phyloP scores from a whole-genome alignment of 30 jellyfish, hydroid and myxozoan genomes.

The Rhopilema esculentum region DNA sequence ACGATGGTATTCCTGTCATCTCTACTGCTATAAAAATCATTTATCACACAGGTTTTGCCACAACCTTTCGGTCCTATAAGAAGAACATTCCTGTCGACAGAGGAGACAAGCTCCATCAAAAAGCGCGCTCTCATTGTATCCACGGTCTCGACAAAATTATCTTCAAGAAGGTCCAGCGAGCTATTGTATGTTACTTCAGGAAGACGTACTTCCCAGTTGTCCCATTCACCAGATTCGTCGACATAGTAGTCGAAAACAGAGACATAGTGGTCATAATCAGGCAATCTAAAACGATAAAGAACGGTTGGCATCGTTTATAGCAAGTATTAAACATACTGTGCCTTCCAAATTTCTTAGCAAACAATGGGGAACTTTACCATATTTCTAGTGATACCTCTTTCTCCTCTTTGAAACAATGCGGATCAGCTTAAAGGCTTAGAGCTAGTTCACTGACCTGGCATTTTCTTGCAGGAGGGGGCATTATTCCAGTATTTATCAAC shows the following conservation, averaged over 20 bases:
- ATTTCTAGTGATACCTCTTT: background rate
- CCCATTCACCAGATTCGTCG: slow-evolving; percentile 97
- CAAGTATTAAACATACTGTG: background rate
- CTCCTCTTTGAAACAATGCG: no score
- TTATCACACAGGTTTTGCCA: slow-evolving; percentile 80
- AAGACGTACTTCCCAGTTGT: slow-evolving; percentile 86
- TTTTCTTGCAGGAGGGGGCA: no score
- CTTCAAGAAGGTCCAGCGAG: slow-evolving; percentile 73
- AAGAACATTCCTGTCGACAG: slow-evolving; percentile 65
- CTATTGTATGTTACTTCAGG: slow-evolving; percentile 72
- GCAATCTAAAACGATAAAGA: slow-evolving; percentile 55
- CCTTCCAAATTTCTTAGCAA: background rate
- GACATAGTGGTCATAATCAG: slow-evolving; percentile 84
- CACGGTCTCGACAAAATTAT: slow-evolving; percentile 76
- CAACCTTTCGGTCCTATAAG: slow-evolving; percentile 80
- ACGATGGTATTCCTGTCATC: slow-evolving; percentile 51
- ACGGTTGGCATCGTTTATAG: background rate
- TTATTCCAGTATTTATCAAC: no score
- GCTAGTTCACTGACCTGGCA: no score
- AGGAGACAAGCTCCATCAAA: slow-evolving; percentile 77
- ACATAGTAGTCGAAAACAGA: slow-evolving; percentile 89
- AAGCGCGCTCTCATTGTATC: slow-evolving; percentile 76
- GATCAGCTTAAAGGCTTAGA: no score
- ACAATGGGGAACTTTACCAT: background rate
- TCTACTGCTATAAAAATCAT: slow-evolving; percentile 66